Percentiles rank a stretch among this genome's conserved stretches.
Evolutionary conservation across 2,888 invertebrate genomes (phyloP).

Genomic region (Glyphotaelius pellucidus): DNA sequence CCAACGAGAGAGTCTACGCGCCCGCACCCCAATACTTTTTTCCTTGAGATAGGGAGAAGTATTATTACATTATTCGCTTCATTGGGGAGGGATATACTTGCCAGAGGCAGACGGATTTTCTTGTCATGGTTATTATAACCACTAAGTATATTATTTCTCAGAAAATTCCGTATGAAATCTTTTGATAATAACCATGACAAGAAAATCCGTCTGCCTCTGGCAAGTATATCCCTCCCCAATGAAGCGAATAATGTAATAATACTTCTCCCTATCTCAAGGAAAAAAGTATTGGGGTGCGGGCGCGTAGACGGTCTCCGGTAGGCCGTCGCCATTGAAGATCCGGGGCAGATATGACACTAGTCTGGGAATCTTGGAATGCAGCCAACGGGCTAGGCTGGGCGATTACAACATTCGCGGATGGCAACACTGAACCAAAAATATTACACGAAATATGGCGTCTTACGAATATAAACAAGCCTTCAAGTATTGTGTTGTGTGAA

Average conservation of each 20-base stretch:
- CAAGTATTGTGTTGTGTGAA: no score
- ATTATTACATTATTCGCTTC: background rate
- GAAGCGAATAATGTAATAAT: background rate
- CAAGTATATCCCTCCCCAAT: background rate
- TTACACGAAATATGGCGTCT: no score
- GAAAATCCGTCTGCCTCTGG: background rate
- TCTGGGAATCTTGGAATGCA: background rate
- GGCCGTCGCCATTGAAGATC: background rate
- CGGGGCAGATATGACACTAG: background rate
- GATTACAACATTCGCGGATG: background rate
- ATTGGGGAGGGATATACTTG: background rate
- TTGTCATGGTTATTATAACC: background rate
- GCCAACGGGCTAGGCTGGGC: background rate
- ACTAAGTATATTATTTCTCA: background rate
- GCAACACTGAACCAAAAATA: no score
- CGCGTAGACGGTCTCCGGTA: background rate
- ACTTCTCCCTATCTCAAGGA: background rate
- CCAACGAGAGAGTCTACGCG: background rate
- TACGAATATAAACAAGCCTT: no score
- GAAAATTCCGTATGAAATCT: background rate
- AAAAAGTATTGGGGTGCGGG: background rate
- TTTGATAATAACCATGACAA: background rate
- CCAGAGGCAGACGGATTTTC: background rate
- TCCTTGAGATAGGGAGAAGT: background rate
- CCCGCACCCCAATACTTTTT: background rate